Percentiles rank a stretch among this genome's conserved stretches.
Evolutionary conservation across 2,888 invertebrate genomes (phyloP).

Genomic region (Trilocha varians): DNA sequence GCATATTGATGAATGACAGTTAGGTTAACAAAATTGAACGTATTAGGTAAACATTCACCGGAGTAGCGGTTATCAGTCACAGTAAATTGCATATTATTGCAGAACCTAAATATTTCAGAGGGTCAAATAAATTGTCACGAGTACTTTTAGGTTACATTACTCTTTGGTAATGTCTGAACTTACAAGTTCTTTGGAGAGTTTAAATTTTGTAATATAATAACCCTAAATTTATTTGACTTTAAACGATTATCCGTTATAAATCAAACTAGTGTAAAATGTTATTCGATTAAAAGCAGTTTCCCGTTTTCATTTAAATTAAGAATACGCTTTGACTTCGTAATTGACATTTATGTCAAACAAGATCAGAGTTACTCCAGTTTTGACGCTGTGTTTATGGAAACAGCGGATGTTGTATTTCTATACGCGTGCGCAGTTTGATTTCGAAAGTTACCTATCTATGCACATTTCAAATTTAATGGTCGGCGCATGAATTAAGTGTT

Average conservation of each 20-base stretch:
- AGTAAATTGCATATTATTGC: slow-evolving; percentile 35
- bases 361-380: slow-evolving; percentile 42
- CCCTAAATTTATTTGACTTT: too few relatives aligned
- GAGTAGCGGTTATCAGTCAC: slow-evolving; percentile 19
- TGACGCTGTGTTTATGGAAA: slow-evolving; percentile 58
- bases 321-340: slow-evolving; percentile 24
- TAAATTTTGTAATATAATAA: too few relatives aligned
- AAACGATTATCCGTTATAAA: too few relatives aligned
- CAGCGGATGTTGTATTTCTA: slow-evolving; percentile 53
- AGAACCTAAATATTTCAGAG: slow-evolving; percentile 27
- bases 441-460: too few relatives aligned
- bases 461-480: too few relatives aligned
- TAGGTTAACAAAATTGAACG: slow-evolving; percentile 18
- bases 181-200: too few relatives aligned
- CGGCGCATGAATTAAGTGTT: too few relatives aligned
- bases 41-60: slow-evolving; percentile 35
- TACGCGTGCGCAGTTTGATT: slow-evolving; percentile 18
- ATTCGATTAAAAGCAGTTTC: too few relatives aligned
- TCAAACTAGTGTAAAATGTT: too few relatives aligned
- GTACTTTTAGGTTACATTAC: not conserved
- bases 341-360: slow-evolving; percentile 58
- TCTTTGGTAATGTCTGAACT: too few relatives aligned
- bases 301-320: slow-evolving; percentile 9
- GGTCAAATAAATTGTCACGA: slow-evolving; percentile 8
- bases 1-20: too few relatives aligned